Evolutionary conservation across 2,797 vertebrate genomes (phyloP).

Genomic region (Australoheros facetus): DNA sequence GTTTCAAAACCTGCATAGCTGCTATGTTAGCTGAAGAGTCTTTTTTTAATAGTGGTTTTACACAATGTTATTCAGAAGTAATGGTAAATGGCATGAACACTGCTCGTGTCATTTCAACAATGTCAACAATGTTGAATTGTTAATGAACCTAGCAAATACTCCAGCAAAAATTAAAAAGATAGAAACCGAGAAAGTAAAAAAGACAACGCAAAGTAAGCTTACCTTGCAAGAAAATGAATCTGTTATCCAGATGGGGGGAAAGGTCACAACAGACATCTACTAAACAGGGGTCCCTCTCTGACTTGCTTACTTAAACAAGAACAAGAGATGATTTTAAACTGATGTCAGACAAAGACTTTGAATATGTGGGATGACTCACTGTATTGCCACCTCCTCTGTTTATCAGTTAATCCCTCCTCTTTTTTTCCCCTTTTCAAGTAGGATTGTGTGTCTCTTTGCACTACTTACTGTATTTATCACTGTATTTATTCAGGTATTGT

Average conservation of each 20-base stretch:
- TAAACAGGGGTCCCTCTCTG: background rate
- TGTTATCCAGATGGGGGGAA: background rate
- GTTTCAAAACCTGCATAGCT: no score
- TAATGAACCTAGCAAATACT: background rate
- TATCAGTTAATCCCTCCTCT: background rate
- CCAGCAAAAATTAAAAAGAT: background rate
- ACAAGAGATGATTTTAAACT: slow-evolving; percentile 2
- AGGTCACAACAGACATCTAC: background rate
- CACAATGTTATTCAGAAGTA: background rate
- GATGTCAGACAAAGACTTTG: slow-evolving; percentile 35
- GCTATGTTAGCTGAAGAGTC: background rate
- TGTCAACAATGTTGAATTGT: background rate
- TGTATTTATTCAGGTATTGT: background rate
- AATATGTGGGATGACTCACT: background rate
- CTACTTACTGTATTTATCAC: background rate
- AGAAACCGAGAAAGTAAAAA: background rate
- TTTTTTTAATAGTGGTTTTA: background rate
- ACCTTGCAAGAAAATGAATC: background rate
- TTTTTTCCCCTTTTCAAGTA: background rate
- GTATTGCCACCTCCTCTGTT: background rate
- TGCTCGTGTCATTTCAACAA: background rate
- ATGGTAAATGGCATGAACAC: background rate
- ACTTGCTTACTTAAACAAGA: slow-evolving; percentile 14
- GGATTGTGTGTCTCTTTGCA: background rate
- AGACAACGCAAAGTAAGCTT: background rate